These are phyloP conservation scores for Apoda limacodes DNA, from an alignment of 2,888 invertebrate genomes.

Conservation along the genomic window DNA sequence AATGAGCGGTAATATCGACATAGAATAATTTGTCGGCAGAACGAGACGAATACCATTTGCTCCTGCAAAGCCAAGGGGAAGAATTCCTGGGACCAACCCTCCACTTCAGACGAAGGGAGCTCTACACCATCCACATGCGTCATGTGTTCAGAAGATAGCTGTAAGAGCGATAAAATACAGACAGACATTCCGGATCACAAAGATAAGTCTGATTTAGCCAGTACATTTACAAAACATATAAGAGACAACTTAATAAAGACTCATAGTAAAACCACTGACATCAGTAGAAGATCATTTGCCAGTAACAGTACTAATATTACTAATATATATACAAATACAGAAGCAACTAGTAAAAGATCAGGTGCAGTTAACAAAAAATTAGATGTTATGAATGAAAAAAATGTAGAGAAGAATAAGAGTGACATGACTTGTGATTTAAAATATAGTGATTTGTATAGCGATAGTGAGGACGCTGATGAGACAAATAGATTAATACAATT, in stretches of 20 bases:
- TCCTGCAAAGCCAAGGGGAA: constrained; percentile 34
- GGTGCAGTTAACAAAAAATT: constrained; percentile 34
- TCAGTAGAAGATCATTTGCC: constrained; percentile 29
- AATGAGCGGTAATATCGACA: constrained; percentile 28
- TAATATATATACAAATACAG: constrained; percentile 12
- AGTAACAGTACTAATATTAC: too few relatives aligned
- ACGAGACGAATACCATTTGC: constrained; percentile 36
- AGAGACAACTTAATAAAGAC: not conserved
- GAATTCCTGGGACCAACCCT: constrained; percentile 30
- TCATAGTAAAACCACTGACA: constrained; percentile 22
- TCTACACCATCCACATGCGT: constrained; percentile 54
- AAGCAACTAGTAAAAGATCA: constrained; percentile 29
- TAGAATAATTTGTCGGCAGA: constrained; percentile 51
- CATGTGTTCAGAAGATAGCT: constrained; percentile 37
- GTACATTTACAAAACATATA: too few relatives aligned
- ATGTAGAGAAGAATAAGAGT: constrained; percentile 25
- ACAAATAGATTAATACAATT: constrained; percentile 46
- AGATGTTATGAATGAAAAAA: constrained; percentile 20
- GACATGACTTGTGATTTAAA: constrained; percentile 38
- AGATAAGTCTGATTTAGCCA: constrained; percentile 32
- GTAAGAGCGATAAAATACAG: constrained; percentile 12
- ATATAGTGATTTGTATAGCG: constrained; percentile 40
- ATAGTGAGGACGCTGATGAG: constrained; percentile 42
- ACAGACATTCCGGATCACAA: constrained; percentile 22
- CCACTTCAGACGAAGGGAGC: constrained; percentile 31